Percentiles rank a stretch among this genome's conserved stretches.
These are phyloP conservation scores for Otus scops DNA, from an alignment of 2,797 vertebrate genomes.

Conservation along the genomic window DNA sequence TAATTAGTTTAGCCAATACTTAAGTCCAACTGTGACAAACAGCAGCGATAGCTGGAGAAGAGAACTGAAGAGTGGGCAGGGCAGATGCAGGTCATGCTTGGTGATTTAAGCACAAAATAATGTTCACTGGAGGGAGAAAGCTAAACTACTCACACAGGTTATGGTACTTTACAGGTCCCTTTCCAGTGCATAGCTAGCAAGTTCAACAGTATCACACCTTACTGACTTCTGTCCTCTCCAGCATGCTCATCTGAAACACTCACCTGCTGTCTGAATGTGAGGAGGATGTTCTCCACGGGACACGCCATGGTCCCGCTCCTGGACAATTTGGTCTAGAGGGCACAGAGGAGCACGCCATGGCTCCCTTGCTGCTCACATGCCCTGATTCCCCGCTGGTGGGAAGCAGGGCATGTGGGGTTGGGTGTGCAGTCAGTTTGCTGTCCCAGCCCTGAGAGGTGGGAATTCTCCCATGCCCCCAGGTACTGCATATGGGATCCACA, in stretches of 20 bases:
- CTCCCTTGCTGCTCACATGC: neutral
- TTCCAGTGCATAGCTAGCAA: neutral
- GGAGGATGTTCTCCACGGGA: neutral
- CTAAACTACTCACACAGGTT: neutral
- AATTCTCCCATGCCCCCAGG: rapidly evolving
- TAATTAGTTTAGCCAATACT: neutral
- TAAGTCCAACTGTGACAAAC: neutral
- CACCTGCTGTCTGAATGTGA: neutral
- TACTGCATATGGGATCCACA: rapidly evolving
- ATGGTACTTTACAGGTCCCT: neutral
- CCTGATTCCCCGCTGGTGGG: rapidly evolving
- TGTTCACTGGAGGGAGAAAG: neutral
- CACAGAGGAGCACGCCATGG: rapidly evolving
- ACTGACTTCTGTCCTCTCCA: neutral
- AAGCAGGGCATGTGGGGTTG: neutral
- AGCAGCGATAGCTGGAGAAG: neutral
- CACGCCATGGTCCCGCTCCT: neutral
- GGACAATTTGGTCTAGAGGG: neutral
- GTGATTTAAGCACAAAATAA: neutral
- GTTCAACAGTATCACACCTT: rapidly evolving
- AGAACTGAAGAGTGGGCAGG: neutral
- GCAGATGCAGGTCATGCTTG: neutral
- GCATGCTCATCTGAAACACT: neutral
- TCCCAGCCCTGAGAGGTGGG: neutral
- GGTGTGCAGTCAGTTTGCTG: neutral